Base-by-base conservation (phyloP, 2,888 invertebrate species). In the Pristionchus maxplancki region DNA sequence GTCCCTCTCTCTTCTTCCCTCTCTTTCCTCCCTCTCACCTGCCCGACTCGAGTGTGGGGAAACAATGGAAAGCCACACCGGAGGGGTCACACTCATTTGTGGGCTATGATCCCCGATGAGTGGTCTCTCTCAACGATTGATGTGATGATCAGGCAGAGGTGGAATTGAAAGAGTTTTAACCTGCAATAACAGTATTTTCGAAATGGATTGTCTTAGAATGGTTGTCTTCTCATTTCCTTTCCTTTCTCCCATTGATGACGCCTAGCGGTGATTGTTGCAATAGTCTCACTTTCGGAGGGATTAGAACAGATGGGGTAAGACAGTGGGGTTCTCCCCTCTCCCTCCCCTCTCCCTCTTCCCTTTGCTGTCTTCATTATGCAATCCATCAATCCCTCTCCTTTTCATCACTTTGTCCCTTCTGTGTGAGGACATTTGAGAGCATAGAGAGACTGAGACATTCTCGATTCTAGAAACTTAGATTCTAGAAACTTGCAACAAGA, bases 281-380 rank as follows among this genome's bases (percentile, higher is more conserved):
- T 78, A 64, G 71, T 48, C 78, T 78, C 44, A 78, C 78, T 78
- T 58, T 87, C 71, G 37, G 28, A n/a, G 40, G 86, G 86, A 87
- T 87, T 87, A 87, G 86, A 87, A 87, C 86, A 87, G 86, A 87
- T 87, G 86, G 86, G 50, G 78, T 78, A 78, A 67, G 86, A 50
- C 71, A 71, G 86, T 71, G 86, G 81, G 81, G 53, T 34, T 87
- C 87, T 74, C 31, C 50, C 86, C 37, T n/a, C 48, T 34, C 83
- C 28, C 84, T 28, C 84, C 15, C 84, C 44, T 67, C 40, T 11
- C 64, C 6, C 87, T 87, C 53, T 50, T 37, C n/a, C 87, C 37
- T n/a, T 44, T 64, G 44, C 85, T 87, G 71, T 87, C 67, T 71
- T 87, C 71, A 67, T 87, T 87, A 87, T 87, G 71, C 86, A 87